Conservation (phyloP, 2,113 vertebrate genomes). For the Anhinga rufa region DNA sequence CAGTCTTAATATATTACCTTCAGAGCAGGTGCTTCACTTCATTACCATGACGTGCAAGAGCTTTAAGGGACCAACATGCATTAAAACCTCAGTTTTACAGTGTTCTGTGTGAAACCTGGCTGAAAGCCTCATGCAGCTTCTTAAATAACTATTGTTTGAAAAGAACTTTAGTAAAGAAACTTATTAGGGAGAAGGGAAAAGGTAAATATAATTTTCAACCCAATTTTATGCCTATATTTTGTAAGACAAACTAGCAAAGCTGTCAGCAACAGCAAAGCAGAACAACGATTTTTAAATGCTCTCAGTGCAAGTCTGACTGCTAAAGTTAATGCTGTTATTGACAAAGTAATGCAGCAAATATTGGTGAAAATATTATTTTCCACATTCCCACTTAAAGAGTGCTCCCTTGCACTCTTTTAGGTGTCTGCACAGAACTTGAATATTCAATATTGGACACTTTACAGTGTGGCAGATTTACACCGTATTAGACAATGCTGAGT, state of each 20-base stretch:
- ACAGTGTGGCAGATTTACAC: not conserved
- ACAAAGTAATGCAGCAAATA: not conserved
- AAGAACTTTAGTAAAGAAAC: not conserved
- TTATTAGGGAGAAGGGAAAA: not conserved
- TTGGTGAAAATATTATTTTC: not conserved
- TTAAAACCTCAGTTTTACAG: not conserved
- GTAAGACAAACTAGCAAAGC: not conserved
- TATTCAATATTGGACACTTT: not conserved
- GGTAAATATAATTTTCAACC: not conserved
- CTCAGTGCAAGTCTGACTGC: not conserved
- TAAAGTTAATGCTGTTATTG: not conserved
- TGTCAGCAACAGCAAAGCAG: not conserved
- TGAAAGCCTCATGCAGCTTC: not conserved
- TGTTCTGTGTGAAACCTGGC: not conserved
- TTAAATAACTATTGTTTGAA: not conserved
- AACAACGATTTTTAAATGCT: not conserved
- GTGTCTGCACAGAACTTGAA: not conserved
- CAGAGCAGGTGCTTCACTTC: not conserved
- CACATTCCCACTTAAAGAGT: not conserved
- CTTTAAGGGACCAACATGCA: not conserved
- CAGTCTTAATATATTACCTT: not conserved
- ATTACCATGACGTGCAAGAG: not conserved
- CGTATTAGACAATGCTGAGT: not conserved
- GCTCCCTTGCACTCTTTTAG: not conserved
- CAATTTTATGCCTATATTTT: not conserved